These are phyloP conservation scores for Isoperla grammatica DNA, from an alignment of 2,888 invertebrate species.

Conservation along the genomic window DNA sequence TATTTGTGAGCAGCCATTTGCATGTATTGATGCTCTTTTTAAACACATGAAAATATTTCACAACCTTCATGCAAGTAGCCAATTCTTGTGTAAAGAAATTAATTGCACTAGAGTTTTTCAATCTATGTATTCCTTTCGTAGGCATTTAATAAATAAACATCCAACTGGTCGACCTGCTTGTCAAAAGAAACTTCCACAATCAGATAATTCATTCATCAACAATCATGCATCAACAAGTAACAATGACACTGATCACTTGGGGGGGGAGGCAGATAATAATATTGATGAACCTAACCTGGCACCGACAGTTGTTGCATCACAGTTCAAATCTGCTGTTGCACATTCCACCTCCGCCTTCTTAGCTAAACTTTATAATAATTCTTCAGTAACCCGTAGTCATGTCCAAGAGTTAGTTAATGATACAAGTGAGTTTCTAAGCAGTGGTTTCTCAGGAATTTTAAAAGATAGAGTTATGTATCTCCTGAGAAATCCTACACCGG, in stretches of 20 bases:
- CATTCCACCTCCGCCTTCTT: background rate
- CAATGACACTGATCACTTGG: background rate
- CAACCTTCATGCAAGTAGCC: background rate
- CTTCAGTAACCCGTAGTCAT: constrained; percentile 20
- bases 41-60: background rate
- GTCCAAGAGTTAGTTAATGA: constrained; percentile 19
- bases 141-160: background rate
- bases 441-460: constrained; percentile 7
- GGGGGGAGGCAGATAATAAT: background rate
- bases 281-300: background rate
- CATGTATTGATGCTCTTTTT: background rate
- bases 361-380: constrained; percentile 19
- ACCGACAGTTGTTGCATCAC: background rate
- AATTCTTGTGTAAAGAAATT: background rate
- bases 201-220: too few relatives aligned
- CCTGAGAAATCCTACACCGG: background rate
- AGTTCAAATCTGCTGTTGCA: background rate
- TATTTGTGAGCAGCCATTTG: too few relatives aligned
- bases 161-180: too few relatives aligned
- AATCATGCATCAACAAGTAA: too few relatives aligned
- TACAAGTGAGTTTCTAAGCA: constrained; percentile 11
- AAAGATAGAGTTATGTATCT: constrained; percentile 1
- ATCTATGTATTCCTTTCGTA: constrained; percentile 2
- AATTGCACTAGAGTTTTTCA: constrained; percentile 13
- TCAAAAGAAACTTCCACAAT: too few relatives aligned